phyloP scores from a whole-genome alignment of 2,888 invertebrate species.

The Drosophila nigritarsus region DNA sequence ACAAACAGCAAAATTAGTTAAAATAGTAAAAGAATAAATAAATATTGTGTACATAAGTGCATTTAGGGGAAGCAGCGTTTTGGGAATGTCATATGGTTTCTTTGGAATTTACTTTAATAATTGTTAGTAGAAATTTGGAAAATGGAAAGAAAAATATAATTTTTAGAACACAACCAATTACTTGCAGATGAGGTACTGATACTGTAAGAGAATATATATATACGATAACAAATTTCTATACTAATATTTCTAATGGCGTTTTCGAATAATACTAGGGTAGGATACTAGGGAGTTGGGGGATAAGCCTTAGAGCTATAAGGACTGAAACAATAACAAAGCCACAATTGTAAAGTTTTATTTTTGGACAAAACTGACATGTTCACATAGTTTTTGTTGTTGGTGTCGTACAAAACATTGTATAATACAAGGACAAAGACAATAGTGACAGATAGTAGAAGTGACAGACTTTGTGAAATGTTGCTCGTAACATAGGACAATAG shows the following conservation, averaged over 20 bases:
- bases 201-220: constrained; percentile 63
- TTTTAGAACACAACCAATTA: constrained; percentile 66
- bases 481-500: constrained; percentile 65
- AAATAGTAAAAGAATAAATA: constrained; percentile 11
- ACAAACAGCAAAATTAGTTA: constrained; percentile 13
- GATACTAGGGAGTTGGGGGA: constrained; percentile 21
- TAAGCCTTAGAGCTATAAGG: constrained; percentile 68
- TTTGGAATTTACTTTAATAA: constrained; percentile 41
- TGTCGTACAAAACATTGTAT: constrained; percentile 59
- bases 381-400: constrained; percentile 44
- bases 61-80: constrained; percentile 57
- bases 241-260: constrained; percentile 66
- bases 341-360: constrained; percentile 51
- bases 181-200: constrained; percentile 66
- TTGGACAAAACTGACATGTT: constrained; percentile 52
- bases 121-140: constrained; percentile 65
- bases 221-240: constrained; percentile 46
- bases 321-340: constrained; percentile 60
- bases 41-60: background rate
- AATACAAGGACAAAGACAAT: constrained; percentile 71
- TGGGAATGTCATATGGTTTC: constrained; percentile 72
- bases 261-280: constrained; percentile 25
- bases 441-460: constrained; percentile 63
- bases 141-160: constrained; percentile 9
- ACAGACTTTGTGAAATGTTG: constrained; percentile 61